These are phyloP conservation scores for Temnothorax ravouxi DNA, from an alignment of 2,888 invertebrate species.

Conservation along the genomic window DNA sequence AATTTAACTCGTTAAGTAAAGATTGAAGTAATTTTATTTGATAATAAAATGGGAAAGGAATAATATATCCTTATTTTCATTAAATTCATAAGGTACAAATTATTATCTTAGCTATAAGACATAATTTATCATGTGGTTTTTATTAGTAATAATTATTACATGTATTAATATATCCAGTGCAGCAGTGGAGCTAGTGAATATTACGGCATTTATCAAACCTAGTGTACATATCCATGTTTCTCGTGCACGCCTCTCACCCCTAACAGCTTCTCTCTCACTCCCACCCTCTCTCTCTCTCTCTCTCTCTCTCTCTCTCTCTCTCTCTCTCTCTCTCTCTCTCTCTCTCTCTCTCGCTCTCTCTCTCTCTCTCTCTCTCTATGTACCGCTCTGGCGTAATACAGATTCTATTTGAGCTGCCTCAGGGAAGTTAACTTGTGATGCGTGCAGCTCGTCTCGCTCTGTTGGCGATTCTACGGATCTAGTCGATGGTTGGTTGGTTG, in stretches of 20 bases:
- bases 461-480: constrained; percentile 73
- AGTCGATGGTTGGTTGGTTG: constrained; percentile 64
- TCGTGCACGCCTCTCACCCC: constrained; percentile 30
- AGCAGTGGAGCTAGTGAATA: background rate
- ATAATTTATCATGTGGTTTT: background rate
- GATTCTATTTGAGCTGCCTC: constrained; percentile 86
- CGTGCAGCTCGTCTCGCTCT: constrained; percentile 78
- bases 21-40: background rate
- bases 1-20: background rate
- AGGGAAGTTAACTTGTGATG: constrained; percentile 85
- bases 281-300: constrained; percentile 29
- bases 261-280: background rate
- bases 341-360: constrained; percentile 40
- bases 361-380: constrained; percentile 73
- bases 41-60: background rate
- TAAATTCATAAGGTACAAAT: background rate
- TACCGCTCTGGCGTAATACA: constrained; percentile 83
- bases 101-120: background rate
- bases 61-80: background rate
- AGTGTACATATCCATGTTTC: constrained; percentile 29
- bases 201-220: constrained; percentile 40
- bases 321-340: constrained; percentile 23
- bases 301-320: background rate
- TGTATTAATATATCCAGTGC: background rate
- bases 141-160: background rate